A percentile compares a stretch with the other conserved stretches of the same genome.
Evolutionary conservation across 2,113 vertebrate genomes (phyloP).

Genomic region (Parus major): DNA sequence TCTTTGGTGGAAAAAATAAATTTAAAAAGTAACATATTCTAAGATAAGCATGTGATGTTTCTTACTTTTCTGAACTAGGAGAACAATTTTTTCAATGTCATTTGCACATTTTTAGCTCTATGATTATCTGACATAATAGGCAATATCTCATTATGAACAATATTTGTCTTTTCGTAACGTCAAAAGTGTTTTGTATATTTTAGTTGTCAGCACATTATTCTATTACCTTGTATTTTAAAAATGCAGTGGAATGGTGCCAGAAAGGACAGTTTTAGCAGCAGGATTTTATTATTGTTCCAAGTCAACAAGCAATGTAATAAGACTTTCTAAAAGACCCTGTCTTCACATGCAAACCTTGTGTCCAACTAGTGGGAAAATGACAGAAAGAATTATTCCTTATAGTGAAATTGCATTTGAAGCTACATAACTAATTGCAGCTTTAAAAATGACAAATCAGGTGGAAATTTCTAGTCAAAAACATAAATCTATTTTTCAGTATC

Average conservation of each 20-base stretch:
- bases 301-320: neutral
- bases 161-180: neutral
- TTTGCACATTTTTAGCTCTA: neutral
- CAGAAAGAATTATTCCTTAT: neutral
- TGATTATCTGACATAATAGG: neutral
- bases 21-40: neutral
- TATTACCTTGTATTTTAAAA: neutral
- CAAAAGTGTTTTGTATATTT: neutral
- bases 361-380: neutral
- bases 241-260: neutral
- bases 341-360: neutral
- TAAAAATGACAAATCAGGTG: neutral
- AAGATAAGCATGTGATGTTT: neutral
- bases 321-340: neutral
- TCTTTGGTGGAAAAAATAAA: neutral
- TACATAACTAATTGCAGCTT: neutral
- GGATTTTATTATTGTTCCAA: conserved; percentile 23
- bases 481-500: neutral
- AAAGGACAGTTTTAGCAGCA: conserved; percentile 32
- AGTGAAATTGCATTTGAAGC: neutral
- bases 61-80: neutral
- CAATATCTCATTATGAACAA: neutral
- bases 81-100: neutral
- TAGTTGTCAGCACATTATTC: neutral
- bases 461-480: neutral